A percentile compares a stretch with the other conserved stretches of the same genome.
Conservation (phyloP, 2,888 invertebrate species). For the Melieria picta region DNA sequence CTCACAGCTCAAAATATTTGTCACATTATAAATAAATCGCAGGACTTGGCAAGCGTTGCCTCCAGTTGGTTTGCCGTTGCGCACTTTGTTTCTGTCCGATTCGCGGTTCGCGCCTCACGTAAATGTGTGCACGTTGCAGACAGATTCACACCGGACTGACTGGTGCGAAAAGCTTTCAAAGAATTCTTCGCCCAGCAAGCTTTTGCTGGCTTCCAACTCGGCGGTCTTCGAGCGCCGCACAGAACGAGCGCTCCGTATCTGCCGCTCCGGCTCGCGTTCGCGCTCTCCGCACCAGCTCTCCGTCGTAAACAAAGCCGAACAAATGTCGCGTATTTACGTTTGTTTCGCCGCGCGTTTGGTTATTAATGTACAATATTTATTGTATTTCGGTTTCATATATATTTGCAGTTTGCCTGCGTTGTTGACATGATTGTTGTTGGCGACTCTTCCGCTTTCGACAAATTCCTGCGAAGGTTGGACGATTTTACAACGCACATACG, state of each 20-base stretch:
- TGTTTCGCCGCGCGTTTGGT: too few relatives aligned
- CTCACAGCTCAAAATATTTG: neutral
- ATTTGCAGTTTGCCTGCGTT: neutral
- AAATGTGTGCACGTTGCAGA: slow-evolving; percentile 22
- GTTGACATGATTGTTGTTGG: slow-evolving; percentile 27
- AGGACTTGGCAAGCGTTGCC: too few relatives aligned
- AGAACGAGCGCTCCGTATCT: neutral
- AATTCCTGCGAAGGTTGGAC: slow-evolving; percentile 32
- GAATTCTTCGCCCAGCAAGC: slow-evolving; percentile 7
- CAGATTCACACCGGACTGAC: slow-evolving; percentile 21
- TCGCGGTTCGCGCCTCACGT: slow-evolving; percentile 8
- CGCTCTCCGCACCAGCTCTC: neutral
- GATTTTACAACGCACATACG: slow-evolving; percentile 21
- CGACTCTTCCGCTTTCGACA: slow-evolving; percentile 24
- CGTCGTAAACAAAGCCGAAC: neutral
- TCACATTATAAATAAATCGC: neutral
- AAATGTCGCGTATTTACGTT: too few relatives aligned
- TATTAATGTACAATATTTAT: too few relatives aligned
- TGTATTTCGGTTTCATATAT: neutral
- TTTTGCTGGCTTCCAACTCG: too few relatives aligned
- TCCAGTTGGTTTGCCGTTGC: neutral
- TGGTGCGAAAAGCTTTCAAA: slow-evolving; percentile 19
- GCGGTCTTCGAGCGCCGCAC: too few relatives aligned
- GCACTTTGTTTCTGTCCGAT: slow-evolving; percentile 15
- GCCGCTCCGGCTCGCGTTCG: neutral